phyloP scores from a whole-genome alignment of 2,113 vertebrate species.

The Psittacara wagleri region DNA sequence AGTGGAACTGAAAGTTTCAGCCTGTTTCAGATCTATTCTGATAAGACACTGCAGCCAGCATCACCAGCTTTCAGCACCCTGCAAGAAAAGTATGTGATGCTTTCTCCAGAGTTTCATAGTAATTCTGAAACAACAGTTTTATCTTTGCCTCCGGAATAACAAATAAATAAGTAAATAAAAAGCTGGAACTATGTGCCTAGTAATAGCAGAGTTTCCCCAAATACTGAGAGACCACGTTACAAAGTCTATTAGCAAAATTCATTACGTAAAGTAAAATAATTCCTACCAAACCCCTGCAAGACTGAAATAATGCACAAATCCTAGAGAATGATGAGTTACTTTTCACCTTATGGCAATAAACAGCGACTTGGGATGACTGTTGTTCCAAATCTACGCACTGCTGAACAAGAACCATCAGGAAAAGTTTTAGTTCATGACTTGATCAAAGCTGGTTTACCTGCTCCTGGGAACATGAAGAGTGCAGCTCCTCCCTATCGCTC shows the following conservation, averaged over 20 bases:
- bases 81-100: neutral
- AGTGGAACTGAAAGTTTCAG: neutral
- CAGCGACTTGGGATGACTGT: neutral
- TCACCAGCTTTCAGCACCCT: neutral
- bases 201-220: neutral
- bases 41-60: neutral
- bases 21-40: neutral
- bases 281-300: neutral
- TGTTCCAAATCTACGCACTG: neutral
- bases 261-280: neutral
- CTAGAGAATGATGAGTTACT: neutral
- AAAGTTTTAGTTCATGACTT: neutral
- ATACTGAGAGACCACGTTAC: neutral
- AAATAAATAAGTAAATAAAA: neutral
- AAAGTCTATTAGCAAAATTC: neutral
- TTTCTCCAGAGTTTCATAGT: neutral
- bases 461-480: neutral
- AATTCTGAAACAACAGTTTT: neutral
- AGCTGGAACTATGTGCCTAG: neutral
- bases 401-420: neutral
- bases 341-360: neutral
- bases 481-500: neutral
- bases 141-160: neutral
- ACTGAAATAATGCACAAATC: neutral
- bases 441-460: neutral